phyloP scores from a whole-genome alignment of 30 jellyfish, hydroid and myxozoan species.

The Phacellophora camtschatica region DNA sequence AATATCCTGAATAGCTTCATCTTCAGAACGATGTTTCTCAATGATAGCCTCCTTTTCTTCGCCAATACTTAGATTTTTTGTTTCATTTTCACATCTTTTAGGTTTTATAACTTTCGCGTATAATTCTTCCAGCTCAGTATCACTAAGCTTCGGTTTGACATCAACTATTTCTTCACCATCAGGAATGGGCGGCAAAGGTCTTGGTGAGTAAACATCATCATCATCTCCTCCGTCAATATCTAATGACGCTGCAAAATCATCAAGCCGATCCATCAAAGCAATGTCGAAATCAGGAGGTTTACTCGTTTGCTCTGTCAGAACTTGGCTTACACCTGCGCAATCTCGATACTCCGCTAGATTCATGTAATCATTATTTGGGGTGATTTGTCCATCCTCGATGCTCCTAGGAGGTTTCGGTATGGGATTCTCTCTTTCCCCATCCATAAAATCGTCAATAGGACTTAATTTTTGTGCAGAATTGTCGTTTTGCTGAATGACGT shows the following conservation, averaged over 20 bases:
- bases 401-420: constrained; percentile 72
- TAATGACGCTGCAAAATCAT: constrained; percentile 45
- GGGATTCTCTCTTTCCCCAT: constrained; percentile 34
- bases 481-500: too few species aligned
- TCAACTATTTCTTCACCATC: constrained; percentile 12
- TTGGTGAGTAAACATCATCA: not conserved
- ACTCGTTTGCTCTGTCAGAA: not conserved
- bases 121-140: constrained; percentile 48
- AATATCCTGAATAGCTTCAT: constrained; percentile 11
- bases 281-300: constrained; percentile 51
- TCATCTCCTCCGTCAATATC: constrained; percentile 22
- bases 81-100: not conserved
- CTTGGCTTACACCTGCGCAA: not conserved
- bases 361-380: constrained; percentile 45
- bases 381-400: constrained; percentile 10
- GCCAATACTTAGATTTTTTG: not conserved
- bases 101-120: constrained; percentile 78
- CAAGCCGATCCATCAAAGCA: constrained; percentile 55
- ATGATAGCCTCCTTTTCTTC: not conserved
- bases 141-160: not conserved
- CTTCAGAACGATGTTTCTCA: not conserved
- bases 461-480: constrained; percentile 18
- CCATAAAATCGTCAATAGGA: constrained; percentile 27
- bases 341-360: constrained; percentile 20
- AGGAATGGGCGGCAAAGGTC: constrained; percentile 82